Conservation (phyloP, 2,113 vertebrate genomes). For the Alaudala cheleensis region DNA sequence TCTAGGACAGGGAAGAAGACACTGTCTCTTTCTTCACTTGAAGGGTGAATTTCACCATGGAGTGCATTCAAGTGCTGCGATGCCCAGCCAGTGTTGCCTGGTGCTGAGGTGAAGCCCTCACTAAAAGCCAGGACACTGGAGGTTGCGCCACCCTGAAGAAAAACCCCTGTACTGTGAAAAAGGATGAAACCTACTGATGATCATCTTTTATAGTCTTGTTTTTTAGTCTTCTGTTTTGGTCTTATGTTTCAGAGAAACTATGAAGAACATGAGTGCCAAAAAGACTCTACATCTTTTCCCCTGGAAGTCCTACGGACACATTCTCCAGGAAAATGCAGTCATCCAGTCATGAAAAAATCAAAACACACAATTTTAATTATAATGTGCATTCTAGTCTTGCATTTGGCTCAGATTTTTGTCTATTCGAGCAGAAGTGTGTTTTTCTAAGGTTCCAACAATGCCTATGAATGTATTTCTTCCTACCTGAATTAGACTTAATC, state of each 20-base stretch:
- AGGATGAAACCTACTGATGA: not conserved
- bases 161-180: not conserved
- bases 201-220: not conserved
- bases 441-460: not conserved
- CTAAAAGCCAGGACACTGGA: not conserved
- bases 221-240: not conserved
- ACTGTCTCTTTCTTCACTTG: not conserved
- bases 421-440: not conserved
- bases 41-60: not conserved
- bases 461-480: not conserved
- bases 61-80: not conserved
- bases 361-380: not conserved
- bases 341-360: not conserved
- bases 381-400: not conserved
- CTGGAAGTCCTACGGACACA: not conserved
- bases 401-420: not conserved
- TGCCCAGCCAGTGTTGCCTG: not conserved
- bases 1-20: not conserved
- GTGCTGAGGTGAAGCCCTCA: not conserved
- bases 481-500: not conserved
- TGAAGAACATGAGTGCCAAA: not conserved
- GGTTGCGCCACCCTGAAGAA: not conserved
- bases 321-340: not conserved
- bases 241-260: not conserved
- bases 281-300: not conserved